phyloP scores from a whole-genome alignment of 2,797 vertebrate species.

The Calcarius lapponicus region DNA sequence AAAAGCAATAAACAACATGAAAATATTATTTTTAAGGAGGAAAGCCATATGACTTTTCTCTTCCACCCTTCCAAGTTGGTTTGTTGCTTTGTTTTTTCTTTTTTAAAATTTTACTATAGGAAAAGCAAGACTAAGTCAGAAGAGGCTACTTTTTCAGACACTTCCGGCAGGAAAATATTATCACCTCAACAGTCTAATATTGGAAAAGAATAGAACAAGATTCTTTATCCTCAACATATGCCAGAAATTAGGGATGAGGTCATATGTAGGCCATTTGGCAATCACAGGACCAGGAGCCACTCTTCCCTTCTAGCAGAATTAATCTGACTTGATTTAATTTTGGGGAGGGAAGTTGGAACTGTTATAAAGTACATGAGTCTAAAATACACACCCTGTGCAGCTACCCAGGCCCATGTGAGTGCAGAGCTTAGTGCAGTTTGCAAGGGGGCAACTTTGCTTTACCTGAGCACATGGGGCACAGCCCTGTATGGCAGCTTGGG shows the following conservation, averaged over 20 bases:
- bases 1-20: neutral
- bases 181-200: neutral
- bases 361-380: neutral
- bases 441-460: neutral
- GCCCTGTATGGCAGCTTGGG: neutral
- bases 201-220: neutral
- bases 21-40: neutral
- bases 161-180: neutral
- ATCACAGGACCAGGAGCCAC: neutral
- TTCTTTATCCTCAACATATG: neutral
- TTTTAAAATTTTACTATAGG: neutral
- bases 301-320: neutral
- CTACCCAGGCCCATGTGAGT: neutral
- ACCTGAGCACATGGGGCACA: neutral
- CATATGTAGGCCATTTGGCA: neutral
- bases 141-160: neutral
- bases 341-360: fast-evolving
- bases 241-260: neutral
- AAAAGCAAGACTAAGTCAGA: neutral
- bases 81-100: fast-evolving
- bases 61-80: neutral
- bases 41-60: neutral
- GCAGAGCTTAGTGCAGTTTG: neutral
- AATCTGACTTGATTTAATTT: neutral
- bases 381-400: neutral